A percentile compares a stretch with the other conserved stretches of the same genome.
Evolutionary conservation across 2,797 vertebrate species (phyloP).

Genomic region (Lemur catta): DNA sequence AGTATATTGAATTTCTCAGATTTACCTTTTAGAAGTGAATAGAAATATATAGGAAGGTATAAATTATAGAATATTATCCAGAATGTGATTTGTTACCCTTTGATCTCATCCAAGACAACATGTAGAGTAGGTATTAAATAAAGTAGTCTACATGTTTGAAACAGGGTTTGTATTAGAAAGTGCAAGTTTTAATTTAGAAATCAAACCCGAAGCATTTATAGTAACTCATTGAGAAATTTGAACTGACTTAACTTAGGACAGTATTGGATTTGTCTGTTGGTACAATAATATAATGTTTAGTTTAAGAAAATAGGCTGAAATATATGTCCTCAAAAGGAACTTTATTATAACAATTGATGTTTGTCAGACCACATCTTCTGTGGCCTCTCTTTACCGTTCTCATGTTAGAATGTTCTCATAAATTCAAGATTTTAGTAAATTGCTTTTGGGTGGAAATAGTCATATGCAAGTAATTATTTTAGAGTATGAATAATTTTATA

Average conservation of each 20-base stretch:
- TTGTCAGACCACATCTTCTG: not conserved
- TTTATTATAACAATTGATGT: not conserved
- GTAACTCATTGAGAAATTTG: constrained; percentile 28
- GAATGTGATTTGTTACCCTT: not conserved
- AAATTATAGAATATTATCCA: not conserved
- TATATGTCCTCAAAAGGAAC: not conserved
- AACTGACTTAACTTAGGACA: not conserved
- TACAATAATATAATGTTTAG: not conserved
- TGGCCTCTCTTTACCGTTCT: not conserved
- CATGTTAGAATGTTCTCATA: not conserved
- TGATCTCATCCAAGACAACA: not conserved
- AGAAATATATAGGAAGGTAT: not conserved
- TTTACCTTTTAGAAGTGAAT: not conserved
- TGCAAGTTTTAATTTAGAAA: constrained; percentile 28
- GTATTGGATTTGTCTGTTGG: not conserved
- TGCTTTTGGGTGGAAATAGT: not conserved
- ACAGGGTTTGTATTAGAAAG: constrained; percentile 20
- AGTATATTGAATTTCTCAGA: constrained; percentile 76
- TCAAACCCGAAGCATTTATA: not conserved
- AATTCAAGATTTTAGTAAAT: constrained; percentile 3
- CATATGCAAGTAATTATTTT: not conserved
- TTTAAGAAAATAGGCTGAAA: not conserved
- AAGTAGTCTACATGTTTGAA: constrained; percentile 3
- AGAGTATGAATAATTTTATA: not conserved
- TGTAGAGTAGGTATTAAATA: not conserved